Evolutionary conservation across 23 tunicate species (phyloP).

Genomic region (Halocynthia roretzi): DNA sequence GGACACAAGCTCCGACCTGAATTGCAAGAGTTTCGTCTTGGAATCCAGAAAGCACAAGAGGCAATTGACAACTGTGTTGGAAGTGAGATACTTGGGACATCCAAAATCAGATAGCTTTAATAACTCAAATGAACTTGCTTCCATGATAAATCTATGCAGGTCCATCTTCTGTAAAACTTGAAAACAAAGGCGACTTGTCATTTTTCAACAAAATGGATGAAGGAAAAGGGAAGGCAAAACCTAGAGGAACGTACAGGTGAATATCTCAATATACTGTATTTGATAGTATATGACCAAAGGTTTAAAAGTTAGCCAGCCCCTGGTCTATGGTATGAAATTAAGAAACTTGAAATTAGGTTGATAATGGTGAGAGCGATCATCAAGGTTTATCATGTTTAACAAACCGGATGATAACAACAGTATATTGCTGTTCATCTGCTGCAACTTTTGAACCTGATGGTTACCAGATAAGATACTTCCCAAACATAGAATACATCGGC

Average conservation of each 20-base stretch:
- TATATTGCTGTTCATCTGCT: too few species aligned
- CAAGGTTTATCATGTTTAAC: too few species aligned
- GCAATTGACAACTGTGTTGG: constrained; percentile 96
- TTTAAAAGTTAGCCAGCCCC: too few species aligned
- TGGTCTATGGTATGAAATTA: too few species aligned
- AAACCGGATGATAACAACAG: too few species aligned
- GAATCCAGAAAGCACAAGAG: constrained; percentile 98
- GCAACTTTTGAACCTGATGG: too few species aligned
- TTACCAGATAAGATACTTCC: too few species aligned
- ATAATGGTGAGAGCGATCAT: too few species aligned
- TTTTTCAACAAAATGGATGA: constrained; percentile 93
- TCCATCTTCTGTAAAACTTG: constrained; percentile 88
- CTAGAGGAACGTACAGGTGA: constrained; percentile 62
- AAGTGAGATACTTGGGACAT: constrained; percentile 33
- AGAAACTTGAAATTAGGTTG: too few species aligned
- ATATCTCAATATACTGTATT: not conserved
- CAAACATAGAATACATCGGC: not conserved
- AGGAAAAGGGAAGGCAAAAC: constrained; percentile 74
- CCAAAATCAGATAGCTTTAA: not conserved
- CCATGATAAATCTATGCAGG: constrained; percentile 16
- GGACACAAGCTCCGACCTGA: constrained; percentile 95
- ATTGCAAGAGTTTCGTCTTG: constrained; percentile 91
- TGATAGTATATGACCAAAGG: too few species aligned
- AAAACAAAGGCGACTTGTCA: constrained; percentile 94
- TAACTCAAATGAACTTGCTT: not conserved